Base-by-base conservation (phyloP, 30 jellyfish, hydroid and myxozoan genomes). In the Calvadosia cruxmelitensis region DNA sequence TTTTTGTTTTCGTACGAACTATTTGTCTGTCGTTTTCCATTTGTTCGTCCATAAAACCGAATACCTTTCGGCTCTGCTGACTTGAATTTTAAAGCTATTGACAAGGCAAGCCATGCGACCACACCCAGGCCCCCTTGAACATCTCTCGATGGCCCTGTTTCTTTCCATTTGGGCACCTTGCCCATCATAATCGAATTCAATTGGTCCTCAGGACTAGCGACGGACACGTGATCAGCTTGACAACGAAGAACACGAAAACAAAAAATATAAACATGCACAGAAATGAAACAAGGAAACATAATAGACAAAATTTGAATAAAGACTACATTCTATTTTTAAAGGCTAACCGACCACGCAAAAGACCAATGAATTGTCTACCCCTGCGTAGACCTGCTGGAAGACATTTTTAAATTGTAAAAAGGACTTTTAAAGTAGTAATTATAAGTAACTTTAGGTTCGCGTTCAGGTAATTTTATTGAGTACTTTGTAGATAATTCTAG, bases 81-180 rank as follows among this genome's bases (percentile, higher is more conserved):
- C 12, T 65, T 24, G 65, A 65, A 65, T 29, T 65, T 65, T 26
- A 65, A 10, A 23, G 53, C 65, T 5, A 65, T 65, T 5, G 32
- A 64, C 66, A 65, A 10, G 26, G 74, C 5, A 16, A 65, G 32
- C 74, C 74, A 65, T 65, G 53, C 74, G 12, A 32, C 74, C 12
- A 65, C 74, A 5, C 74, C 74, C 7, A 65, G 66, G 10, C 74
- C 74, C 32, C 74, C 74, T 26, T 27, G 27, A 13, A 65, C 65
- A 65, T 65, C 65, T 30, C 32, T 65, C 13, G 74, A 65, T 12
- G 74, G 74, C 5, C 74, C 65, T 3, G 65, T 13, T 23, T 26
- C 65, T 65, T 32, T 65, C 25, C 25, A 23, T 12, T 13, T 16
- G 67, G 32, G 27, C 67, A 30, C 32, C 74, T 30, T 26, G 3